Conservation (phyloP, 2,113 vertebrate genomes). For the Indri indri region DNA sequence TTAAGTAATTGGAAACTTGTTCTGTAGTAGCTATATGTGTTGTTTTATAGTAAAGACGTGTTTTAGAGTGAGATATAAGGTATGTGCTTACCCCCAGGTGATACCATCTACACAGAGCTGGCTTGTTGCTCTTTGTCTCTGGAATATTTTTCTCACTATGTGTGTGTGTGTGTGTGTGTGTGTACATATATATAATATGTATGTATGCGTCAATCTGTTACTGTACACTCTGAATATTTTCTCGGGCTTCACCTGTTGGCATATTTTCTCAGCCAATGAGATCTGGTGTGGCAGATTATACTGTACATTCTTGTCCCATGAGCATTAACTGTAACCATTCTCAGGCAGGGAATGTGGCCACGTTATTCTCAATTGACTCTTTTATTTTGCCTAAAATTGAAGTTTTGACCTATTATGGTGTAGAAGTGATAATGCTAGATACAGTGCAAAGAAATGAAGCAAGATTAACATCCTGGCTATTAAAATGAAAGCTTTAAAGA, state of each 20-base stretch:
- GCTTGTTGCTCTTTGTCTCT: slow-evolving; percentile 6
- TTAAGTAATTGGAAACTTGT: not conserved
- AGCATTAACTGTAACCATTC: not conserved
- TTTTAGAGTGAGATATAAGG: not conserved
- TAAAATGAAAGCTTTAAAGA: not conserved
- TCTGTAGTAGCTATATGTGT: not conserved
- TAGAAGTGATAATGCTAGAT: not conserved
- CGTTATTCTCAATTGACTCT: not conserved
- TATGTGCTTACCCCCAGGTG: not conserved
- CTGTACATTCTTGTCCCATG: not conserved
- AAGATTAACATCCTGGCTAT: not conserved
- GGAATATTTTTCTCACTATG: not conserved
- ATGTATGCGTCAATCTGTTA: not conserved
- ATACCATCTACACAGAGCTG: not conserved
- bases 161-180: not conserved
- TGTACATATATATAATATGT: too few relatives aligned
- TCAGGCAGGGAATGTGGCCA: not conserved
- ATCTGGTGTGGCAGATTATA: not conserved
- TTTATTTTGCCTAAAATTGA: not conserved
- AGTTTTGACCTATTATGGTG: not conserved
- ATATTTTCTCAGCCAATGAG: not conserved
- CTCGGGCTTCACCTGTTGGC: not conserved
- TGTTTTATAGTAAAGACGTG: not conserved
- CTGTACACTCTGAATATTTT: not conserved
- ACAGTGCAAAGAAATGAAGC: not conserved